Percentiles rank a stretch among this genome's conserved stretches.
phyloP scores from a whole-genome alignment of 1,140 invertebrate species.

The Pseudomyrmex pallidus region DNA sequence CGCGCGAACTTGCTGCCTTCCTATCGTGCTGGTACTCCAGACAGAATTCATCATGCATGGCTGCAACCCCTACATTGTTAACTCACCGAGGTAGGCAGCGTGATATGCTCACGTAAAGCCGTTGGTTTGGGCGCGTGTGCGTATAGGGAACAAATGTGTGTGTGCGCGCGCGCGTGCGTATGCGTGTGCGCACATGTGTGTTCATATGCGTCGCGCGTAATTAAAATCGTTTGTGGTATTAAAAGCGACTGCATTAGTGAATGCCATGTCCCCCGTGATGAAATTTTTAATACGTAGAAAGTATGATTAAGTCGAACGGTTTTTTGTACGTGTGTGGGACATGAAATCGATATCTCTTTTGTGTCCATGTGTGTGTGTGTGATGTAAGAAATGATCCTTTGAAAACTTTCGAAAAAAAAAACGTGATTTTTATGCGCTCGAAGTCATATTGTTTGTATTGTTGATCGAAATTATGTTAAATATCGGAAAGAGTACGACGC shows the following conservation, averaged over 20 bases:
- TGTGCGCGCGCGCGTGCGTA: neutral
- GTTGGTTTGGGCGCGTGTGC: neutral
- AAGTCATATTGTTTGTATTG: no score
- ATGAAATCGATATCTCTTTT: no score
- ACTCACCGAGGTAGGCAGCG: constrained; percentile 47
- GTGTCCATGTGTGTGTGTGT: no score
- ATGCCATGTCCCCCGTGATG: neutral
- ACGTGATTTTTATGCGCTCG: no score
- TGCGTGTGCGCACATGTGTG: neutral
- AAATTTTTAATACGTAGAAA: constrained; percentile 14
- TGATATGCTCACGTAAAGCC: constrained; percentile 19
- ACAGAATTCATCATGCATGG: constrained; percentile 70
- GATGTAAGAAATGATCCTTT: no score
- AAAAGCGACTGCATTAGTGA: constrained; percentile 31
- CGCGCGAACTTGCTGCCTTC: constrained; percentile 67
- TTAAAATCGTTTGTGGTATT: constrained; percentile 53
- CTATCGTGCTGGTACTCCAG: constrained; percentile 67
- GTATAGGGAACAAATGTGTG: neutral
- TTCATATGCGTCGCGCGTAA: constrained; percentile 19
- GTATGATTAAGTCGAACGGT: neutral
- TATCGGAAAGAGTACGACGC: no score
- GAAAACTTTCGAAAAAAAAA: no score
- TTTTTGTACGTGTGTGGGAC: neutral
- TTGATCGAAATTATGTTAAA: no score
- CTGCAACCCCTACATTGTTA: constrained; percentile 67